Evolutionary conservation across 1,140 invertebrate species (phyloP), one percentile per base, ranked within the genome.

Genomic region (Varroa destructor): DNA sequence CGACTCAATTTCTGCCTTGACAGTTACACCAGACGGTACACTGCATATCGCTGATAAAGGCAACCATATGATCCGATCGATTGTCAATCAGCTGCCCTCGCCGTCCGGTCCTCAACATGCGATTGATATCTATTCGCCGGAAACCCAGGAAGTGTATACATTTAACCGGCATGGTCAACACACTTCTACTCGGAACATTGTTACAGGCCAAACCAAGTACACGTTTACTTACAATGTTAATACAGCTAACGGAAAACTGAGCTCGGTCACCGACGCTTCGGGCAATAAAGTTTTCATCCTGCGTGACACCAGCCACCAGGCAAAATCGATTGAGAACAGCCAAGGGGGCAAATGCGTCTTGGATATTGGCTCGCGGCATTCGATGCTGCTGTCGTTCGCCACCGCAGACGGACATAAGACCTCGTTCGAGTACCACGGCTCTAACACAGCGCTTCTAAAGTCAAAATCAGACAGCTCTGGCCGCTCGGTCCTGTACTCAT

Each of bases 181-280:
- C 79, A 88, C 91, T 37, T 87, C 88, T 2, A 97, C 93, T 0
- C 90, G 90, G 78, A 91, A 95, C 79, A 82, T 96, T 56, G 89
- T 92, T 55, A 94, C 92, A 0, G 89, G 89, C 42, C 90, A 91
- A 81, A 89, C 88, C 0, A 85, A 91, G 76, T 97, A 96, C 79
- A 90, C 90, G 43, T 97, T 97, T 82, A 83, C 93, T 1, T 97
- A 98, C 80, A 94, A 89, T 36, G 95, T 96, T 78, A 97, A 97
- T 77, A 95, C 92, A 1, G 93, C 90, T 77, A 93, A 94, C 77
- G 93, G 93, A 0, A 92, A 93, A 79, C 81, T 98, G 37, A 91
- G 88, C 0, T 91, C 89, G 2, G 90, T 97, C 0, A 91, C 89
- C 0, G 93, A 96, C 80, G 88, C 88, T 67, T 90, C 90, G 14